Evolutionary conservation across 2,888 invertebrate species (phyloP), one percentile per base, ranked within the genome.

Genomic region (Molanna angustata): DNA sequence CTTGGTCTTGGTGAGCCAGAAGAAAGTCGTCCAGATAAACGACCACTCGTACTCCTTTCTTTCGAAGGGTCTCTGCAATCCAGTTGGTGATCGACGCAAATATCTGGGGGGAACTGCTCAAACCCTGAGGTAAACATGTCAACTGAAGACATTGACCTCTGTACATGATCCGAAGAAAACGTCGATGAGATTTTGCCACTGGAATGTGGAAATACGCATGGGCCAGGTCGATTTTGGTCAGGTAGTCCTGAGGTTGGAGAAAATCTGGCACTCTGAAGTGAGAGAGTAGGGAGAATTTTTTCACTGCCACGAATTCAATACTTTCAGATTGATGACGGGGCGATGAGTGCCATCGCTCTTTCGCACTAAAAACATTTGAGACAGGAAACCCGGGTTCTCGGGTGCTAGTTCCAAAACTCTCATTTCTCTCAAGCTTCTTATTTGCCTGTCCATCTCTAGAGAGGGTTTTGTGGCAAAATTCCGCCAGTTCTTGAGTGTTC

Each of bases 321-420:
- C 59, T 64, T 66, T 19, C 64, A 61, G 44, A 71, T 60, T n/a
- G 72, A 72, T 40, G 67, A 71, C 60, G 70, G 72, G 57, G 69
- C 65, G 6, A 14, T 11, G 27, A 14, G 43, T 21, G 13, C 35
- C 35, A 17, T 41, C 21, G n/a, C 9, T 20, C 20, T 41, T 41
- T 20, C n/a, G 14, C 3, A 20, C 21, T 18, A 41, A n/a, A 21
- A 41, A 41, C 41, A 41, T 41, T 41, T 41, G 18, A 2, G 41
- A 41, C 2, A 41, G 41, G 41, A 41, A 41, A 11, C 41, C 21
- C 4, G 35, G 9, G 13, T 14, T 14, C 35, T 35, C 13, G 35
- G 35, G 20, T n/a, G 41, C 41, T 20, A 21, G n/a, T 18, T 41
- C 41, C 20, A 41, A 19, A 11, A 41, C 18, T 7, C 41, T 14